Base-by-base conservation (phyloP, 2,113 vertebrate genomes). In the Albula glossodonta region DNA sequence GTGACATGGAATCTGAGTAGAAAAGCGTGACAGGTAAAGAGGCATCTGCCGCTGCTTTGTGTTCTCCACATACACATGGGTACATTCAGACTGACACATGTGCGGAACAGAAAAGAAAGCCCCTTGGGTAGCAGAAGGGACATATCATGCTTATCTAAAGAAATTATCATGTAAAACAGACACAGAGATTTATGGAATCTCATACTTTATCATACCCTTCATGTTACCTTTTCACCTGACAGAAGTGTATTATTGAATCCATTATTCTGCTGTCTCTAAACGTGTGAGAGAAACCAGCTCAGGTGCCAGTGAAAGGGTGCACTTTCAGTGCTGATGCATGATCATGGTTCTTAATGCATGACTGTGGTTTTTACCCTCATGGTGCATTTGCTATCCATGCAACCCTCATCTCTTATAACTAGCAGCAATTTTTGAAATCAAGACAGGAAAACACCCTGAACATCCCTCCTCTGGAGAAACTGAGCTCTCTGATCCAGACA, bases 21-120 rank as follows among this genome's bases (percentile, higher is more conserved):
- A 51, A 74, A 84, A 53, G 77, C 22, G 6, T 77, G 82, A 84
- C 78, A 17, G 78, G 60, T 77, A 60, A 84, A 53, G 79, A 77
- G 22, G 22, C 63, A 77, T 51, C 15, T 51, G 80, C 51, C 60
- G 50, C 57, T 52, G 53, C 1, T 57, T 41, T 78, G 80, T n/a
- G 11, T 60, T 77, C 51, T 56, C 51, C 56, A 41, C 48, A 63
- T 48, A 79, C 60, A 79, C 80, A 51, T 41, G 63, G 50, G 51
- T 51, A 10, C 48, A 51, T 70, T 31, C 70, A 10, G 70, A 31
- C 70, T 11, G 70, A 31, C 70, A 9, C 70, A n/a, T 2, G n/a
- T 2, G n/a, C 70, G 11, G 22, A 74, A 13, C n/a, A 31, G 70
- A 2, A 31, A 8, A 74, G 70, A 4, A 8, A 8, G 5, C 70